Evolutionary conservation across 2,113 vertebrate species (phyloP).

Genomic region (Bubo bubo): DNA sequence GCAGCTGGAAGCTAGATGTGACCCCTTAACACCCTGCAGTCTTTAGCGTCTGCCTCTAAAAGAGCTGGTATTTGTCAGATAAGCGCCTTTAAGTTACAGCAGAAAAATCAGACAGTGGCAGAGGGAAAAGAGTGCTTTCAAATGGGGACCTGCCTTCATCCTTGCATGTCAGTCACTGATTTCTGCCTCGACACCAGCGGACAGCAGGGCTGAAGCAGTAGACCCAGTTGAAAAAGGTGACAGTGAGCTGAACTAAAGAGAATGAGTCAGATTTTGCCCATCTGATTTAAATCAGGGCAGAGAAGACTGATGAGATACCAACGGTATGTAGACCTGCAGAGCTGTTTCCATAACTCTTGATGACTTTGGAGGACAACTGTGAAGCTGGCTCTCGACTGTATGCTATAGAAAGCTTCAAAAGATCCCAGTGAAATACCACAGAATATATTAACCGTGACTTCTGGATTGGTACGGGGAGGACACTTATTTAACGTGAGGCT

Average conservation of each 20-base stretch:
- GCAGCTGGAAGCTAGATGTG: background rate
- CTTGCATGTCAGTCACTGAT: background rate
- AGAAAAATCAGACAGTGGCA: background rate
- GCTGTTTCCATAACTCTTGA: background rate
- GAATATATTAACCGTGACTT: background rate
- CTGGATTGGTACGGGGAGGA: background rate
- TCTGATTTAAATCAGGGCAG: background rate
- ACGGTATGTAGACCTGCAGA: background rate
- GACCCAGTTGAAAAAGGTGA: background rate
- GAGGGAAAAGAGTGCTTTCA: background rate
- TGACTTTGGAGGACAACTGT: background rate
- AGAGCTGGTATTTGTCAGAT: background rate
- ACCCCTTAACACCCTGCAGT: background rate
- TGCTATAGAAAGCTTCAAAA: background rate
- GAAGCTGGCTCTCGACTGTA: background rate
- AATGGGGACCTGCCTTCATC: background rate
- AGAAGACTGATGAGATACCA: background rate
- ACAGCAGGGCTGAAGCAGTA: background rate
- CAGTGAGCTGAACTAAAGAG: background rate
- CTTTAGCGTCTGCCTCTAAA: background rate
- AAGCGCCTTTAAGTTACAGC: background rate
- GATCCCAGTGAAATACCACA: background rate
- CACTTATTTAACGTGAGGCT: fast-evolving
- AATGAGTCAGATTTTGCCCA: background rate
- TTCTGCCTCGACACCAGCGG: background rate